phyloP scores from a whole-genome alignment of 2,797 vertebrate genomes.

The Dallia pectoralis region DNA sequence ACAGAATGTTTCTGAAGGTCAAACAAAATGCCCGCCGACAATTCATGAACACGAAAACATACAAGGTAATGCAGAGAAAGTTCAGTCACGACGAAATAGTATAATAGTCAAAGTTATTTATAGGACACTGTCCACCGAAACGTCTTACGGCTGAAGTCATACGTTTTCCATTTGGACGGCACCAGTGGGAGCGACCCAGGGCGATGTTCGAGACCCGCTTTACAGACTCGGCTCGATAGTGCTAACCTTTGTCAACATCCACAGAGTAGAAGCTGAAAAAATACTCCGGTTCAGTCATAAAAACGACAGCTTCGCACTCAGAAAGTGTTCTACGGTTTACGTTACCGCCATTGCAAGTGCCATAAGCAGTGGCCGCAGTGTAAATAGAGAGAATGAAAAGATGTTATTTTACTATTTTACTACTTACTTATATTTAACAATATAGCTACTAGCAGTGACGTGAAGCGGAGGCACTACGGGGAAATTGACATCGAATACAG shows the following conservation, averaged over 20 bases:
- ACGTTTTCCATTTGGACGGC: not conserved
- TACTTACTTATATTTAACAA: too few relatives aligned
- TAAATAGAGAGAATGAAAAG: too few relatives aligned
- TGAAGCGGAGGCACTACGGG: conserved; percentile 27
- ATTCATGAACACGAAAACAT: not conserved
- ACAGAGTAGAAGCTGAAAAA: not conserved
- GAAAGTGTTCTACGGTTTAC: not conserved
- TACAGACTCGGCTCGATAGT: not conserved
- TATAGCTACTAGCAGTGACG: not conserved
- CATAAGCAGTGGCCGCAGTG: not conserved
- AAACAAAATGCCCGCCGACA: not conserved
- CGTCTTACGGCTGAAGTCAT: not conserved
- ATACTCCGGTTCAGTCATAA: not conserved
- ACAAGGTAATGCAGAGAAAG: not conserved
- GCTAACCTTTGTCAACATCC: not conserved
- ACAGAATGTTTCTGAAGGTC: conserved; percentile 22
- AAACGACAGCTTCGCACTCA: not conserved
- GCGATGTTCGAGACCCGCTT: not conserved
- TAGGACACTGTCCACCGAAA: not conserved
- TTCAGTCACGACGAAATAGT: not conserved
- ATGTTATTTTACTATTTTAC: too few relatives aligned
- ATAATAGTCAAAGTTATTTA: not conserved
- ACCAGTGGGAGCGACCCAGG: not conserved
- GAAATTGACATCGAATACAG: conserved; percentile 35
- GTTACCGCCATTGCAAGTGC: not conserved